Conservation (phyloP, 2,797 vertebrate species). For the Graptemys geographica region DNA sequence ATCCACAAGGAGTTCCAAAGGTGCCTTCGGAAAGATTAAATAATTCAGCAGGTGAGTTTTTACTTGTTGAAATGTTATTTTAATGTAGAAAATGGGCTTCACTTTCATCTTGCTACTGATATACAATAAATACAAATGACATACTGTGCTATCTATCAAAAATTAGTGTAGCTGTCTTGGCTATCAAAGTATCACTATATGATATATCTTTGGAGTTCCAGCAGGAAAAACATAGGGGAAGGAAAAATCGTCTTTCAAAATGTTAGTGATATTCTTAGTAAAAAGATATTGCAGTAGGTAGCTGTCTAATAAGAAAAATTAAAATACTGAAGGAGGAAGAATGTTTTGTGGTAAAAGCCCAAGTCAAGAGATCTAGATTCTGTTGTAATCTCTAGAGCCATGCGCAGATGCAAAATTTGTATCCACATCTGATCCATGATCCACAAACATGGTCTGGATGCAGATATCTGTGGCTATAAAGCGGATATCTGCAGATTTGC, state of each 20-base stretch:
- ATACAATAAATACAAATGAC: neutral
- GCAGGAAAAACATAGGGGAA: neutral
- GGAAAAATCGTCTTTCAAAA: neutral
- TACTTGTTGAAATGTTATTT: neutral
- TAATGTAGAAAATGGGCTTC: neutral
- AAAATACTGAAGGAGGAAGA: neutral
- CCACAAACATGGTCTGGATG: too few species aligned
- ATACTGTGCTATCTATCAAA: neutral
- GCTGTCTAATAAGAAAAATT: neutral
- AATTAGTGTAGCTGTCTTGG: neutral
- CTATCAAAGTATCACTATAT: neutral
- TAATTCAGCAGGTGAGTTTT: conserved; percentile 70
- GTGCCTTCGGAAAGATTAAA: conserved; percentile 72
- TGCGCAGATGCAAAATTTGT: too few species aligned
- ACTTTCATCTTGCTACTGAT: fast-evolving
- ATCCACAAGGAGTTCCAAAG: conserved; percentile 78
- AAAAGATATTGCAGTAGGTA: neutral
- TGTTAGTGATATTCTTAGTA: neutral
- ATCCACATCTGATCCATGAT: too few species aligned
- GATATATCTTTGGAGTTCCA: neutral
- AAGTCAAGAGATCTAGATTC: neutral
- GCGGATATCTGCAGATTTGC: too few species aligned
- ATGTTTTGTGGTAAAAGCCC: neutral
- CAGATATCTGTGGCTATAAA: too few species aligned
- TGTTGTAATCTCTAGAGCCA: neutral